These are phyloP conservation scores for Alethe castanea DNA, from an alignment of 2,113 vertebrate species.

Conservation along the genomic window DNA sequence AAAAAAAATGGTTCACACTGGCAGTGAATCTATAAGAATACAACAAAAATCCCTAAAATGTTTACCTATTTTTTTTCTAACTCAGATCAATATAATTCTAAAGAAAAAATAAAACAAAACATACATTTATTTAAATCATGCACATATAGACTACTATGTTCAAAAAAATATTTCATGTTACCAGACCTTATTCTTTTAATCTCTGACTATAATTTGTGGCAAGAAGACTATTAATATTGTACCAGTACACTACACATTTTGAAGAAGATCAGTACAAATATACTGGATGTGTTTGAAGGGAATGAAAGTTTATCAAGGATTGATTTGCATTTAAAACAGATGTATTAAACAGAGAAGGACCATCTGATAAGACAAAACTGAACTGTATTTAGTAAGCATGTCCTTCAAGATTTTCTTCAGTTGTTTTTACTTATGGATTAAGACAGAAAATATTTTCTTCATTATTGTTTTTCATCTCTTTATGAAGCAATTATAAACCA, in stretches of 20 bases:
- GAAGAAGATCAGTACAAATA: not conserved
- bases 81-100: not conserved
- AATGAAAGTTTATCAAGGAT: not conserved
- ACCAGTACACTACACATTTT: not conserved
- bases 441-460: not conserved
- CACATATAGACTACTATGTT: not conserved
- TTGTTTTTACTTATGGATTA: not conserved
- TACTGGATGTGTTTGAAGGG: not conserved
- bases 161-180: not conserved
- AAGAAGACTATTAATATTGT: not conserved
- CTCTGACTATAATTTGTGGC: not conserved
- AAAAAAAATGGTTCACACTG: not conserved
- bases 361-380: not conserved
- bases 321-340: slow-evolving; percentile 13
- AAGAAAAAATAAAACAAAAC: not conserved
- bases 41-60: not conserved
- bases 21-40: not conserved
- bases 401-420: not conserved
- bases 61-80: not conserved
- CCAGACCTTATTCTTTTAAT: not conserved
- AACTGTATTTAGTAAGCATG: not conserved
- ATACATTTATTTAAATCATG: not conserved
- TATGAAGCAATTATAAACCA: slow-evolving; percentile 14
- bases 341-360: not conserved
- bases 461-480: not conserved